Evolutionary conservation across 2,113 vertebrate genomes (phyloP).

Genomic region (Mustela lutreola): DNA sequence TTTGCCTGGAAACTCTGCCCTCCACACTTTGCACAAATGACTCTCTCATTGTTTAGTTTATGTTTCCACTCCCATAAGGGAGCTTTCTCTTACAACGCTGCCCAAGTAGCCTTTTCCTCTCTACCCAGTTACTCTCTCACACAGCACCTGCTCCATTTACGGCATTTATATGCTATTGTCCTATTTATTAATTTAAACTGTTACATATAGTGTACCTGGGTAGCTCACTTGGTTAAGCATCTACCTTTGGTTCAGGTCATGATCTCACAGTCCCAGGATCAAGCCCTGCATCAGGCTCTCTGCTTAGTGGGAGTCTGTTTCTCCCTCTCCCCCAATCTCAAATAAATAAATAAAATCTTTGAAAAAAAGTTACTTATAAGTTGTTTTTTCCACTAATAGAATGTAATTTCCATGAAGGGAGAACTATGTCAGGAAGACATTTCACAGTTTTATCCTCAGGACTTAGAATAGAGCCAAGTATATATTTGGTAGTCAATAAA

Average conservation of each 20-base stretch:
- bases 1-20: not conserved
- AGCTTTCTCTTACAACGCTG: not conserved
- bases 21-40: not conserved
- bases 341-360: not conserved
- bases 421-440: not conserved
- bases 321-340: not conserved
- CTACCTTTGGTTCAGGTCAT: not conserved
- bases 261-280: not conserved
- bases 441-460: not conserved
- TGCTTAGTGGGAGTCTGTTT: not conserved
- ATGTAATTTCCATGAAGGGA: not conserved
- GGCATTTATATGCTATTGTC: not conserved
- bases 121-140: not conserved
- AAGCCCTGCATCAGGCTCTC: not conserved
- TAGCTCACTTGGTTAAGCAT: not conserved
- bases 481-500: not conserved
- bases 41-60: not conserved
- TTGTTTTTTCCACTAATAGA: not conserved
- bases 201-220: not conserved
- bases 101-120: not conserved
- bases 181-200: not conserved
- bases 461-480: not conserved
- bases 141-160: not conserved
- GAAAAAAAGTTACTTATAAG: not conserved
- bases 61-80: not conserved